phyloP scores from a whole-genome alignment of 1,140 invertebrate species.

The Drosophila sechellia region DNA sequence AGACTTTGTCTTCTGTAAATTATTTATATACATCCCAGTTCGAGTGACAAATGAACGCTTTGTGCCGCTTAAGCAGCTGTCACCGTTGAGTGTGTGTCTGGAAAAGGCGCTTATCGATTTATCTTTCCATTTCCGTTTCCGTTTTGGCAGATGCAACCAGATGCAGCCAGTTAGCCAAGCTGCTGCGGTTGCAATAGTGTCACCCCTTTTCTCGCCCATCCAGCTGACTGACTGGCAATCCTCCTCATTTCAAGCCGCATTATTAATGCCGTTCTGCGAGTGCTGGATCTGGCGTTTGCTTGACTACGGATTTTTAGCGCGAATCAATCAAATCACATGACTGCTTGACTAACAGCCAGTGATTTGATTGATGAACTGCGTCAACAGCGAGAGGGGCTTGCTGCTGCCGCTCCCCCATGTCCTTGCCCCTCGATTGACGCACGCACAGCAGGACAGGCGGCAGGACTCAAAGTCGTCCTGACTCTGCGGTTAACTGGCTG shows the following conservation, averaged over 20 bases:
- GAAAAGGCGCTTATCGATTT: conserved; percentile 5
- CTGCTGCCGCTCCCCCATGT: conserved; percentile 12
- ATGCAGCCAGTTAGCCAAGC: conserved; percentile 33
- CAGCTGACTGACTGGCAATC: background rate
- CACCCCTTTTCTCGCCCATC: conserved; percentile 8
- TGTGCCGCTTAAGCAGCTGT: conserved; percentile 63
- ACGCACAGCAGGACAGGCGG: conserved; percentile 68
- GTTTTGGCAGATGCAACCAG: conserved; percentile 10
- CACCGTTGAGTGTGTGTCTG: conserved; percentile 10
- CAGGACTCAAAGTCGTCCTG: conserved; percentile 12
- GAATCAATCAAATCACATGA: conserved; percentile 83
- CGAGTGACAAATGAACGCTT: conserved; percentile 75
- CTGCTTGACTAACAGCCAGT: conserved; percentile 81
- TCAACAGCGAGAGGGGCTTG: conserved; percentile 12
- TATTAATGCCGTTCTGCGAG: conserved; percentile 47
- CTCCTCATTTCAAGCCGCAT: conserved; percentile 53
- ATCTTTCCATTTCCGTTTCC: conserved; percentile 3
- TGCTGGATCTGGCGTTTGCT: conserved; percentile 48
- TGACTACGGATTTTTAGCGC: conserved; percentile 75
- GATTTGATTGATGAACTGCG: conserved; percentile 82
- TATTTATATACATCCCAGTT: conserved; percentile 68
- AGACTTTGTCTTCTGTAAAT: conserved; percentile 64
- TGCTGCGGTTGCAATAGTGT: conserved; percentile 71
- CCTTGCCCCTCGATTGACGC: conserved; percentile 48
- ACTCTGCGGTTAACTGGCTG: conserved; percentile 48